phyloP scores from a whole-genome alignment of 2,888 invertebrate genomes.

The Caradrina clavipalpis region DNA sequence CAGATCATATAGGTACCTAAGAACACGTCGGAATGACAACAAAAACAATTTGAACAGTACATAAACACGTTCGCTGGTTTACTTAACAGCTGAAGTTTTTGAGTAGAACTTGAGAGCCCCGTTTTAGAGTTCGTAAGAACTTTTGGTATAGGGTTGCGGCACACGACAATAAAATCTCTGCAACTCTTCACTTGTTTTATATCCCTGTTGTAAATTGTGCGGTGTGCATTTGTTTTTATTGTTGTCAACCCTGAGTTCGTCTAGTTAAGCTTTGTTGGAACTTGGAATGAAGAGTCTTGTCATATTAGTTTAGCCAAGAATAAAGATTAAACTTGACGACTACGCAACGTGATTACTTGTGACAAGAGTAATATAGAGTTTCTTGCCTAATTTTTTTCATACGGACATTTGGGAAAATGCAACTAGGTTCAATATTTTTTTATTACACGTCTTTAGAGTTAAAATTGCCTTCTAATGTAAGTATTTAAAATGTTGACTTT shows the following conservation, averaged over 20 bases:
- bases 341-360: too few relatives aligned
- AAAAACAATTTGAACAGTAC: slow-evolving; percentile 45
- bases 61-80: slow-evolving; percentile 54
- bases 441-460: too few relatives aligned
- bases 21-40: slow-evolving; percentile 24
- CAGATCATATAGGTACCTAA: slow-evolving; percentile 8
- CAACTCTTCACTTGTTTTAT: slow-evolving; percentile 28
- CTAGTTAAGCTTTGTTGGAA: not conserved
- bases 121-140: slow-evolving; percentile 43
- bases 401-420: too few relatives aligned
- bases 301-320: too few relatives aligned
- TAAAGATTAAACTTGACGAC: too few relatives aligned
- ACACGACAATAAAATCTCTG: slow-evolving; percentile 29
- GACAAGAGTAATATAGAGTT: too few relatives aligned
- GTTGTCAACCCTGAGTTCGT: slow-evolving; percentile 5
- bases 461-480: too few relatives aligned
- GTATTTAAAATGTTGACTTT: too few relatives aligned
- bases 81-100: slow-evolving; percentile 55
- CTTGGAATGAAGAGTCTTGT: not conserved
- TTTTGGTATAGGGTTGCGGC: slow-evolving; percentile 40
- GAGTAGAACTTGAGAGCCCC: slow-evolving; percentile 38
- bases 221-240: slow-evolving; percentile 35
- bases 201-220: slow-evolving; percentile 37
- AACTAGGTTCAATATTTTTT: too few relatives aligned
- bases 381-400: too few relatives aligned